Evolutionary conservation across 2,888 invertebrate species (phyloP), one percentile per base, ranked within the genome.

Genomic region (Drosophila mimetica): DNA sequence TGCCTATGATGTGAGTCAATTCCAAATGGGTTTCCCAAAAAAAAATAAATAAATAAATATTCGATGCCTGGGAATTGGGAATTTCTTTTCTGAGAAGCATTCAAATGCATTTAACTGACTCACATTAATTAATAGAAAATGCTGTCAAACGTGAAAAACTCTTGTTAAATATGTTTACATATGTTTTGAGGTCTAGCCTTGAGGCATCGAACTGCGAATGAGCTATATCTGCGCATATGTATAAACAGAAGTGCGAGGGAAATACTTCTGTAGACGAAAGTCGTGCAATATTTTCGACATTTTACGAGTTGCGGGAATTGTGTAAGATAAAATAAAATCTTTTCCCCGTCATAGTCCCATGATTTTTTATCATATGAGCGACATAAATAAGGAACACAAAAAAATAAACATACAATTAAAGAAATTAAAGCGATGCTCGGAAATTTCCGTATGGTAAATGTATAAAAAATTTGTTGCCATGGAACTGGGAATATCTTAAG

Each of bases 211-310:
- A 82, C 79, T 64, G 74, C 63, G 59, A 63, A 55, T 57, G 41
- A 30, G 41, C 37, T 39, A 54, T 55, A 48, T 47, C 22, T 20
- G 14, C 7, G 36, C 46, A 30, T 34, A 20, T 51, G 46, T 60
- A 20, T 64, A 51, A 52, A 51, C 57, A 57, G 64, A 66, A 77
- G 74, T 57, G 67, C 57, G 60, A 53, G 48, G 48, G 41, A 28
- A 30, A 52, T 44, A 47, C 55, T 34, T 52, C 16, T 69, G 14
- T 64, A 63, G 65, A 37, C 47, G 42, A 39, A 64, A 61, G 67
- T 76, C 74, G 74, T 57, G 57, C 61, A 71, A 76, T 80, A 80
- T 84, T 72, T 84, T 81, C 76, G 63, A 57, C 61, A 76, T 78
- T 80, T 80, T 80, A 79, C 69, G 61, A 61, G 52, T 48, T n/a